Evolutionary conservation across 2,888 invertebrate genomes (phyloP).

Genomic region (Trichopria drosophilae): DNA sequence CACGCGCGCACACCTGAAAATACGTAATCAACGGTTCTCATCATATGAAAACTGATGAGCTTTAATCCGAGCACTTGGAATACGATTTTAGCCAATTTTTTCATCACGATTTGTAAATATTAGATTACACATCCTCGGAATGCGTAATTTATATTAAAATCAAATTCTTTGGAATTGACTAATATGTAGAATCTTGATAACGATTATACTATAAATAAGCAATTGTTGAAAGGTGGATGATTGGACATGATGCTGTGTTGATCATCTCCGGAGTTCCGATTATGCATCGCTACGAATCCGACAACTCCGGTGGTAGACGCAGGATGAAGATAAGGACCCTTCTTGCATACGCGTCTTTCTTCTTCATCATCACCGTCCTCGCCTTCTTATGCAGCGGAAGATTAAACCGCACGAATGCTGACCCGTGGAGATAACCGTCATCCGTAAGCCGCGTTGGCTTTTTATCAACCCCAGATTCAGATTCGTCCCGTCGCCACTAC

Average conservation of each 20-base stretch:
- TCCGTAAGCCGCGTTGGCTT: slow-evolving; percentile 44
- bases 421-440: slow-evolving; percentile 55
- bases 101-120: too few relatives aligned
- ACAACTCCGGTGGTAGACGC: slow-evolving; percentile 38
- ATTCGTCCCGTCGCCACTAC: slow-evolving; percentile 34
- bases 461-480: slow-evolving; percentile 52
- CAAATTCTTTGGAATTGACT: too few relatives aligned
- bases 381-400: slow-evolving; percentile 44
- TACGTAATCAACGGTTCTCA: slow-evolving; percentile 7
- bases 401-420: slow-evolving; percentile 54
- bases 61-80: too few relatives aligned
- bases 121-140: not conserved
- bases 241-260: too few relatives aligned
- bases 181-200: too few relatives aligned
- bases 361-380: slow-evolving; percentile 15
- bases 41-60: too few relatives aligned
- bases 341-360: slow-evolving; percentile 33
- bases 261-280: not conserved
- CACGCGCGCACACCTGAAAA: not conserved
- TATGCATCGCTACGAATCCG: slow-evolving; percentile 6
- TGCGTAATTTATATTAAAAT: too few relatives aligned
- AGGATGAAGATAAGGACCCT: slow-evolving; percentile 53
- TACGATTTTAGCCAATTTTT: too few relatives aligned
- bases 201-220: too few relatives aligned
- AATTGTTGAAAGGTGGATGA: too few relatives aligned